A percentile compares a stretch with the other conserved stretches of the same genome.
These are phyloP conservation scores for Acipenser transmontanus DNA, from an alignment of 2,797 vertebrate genomes.

Conservation along the genomic window DNA sequence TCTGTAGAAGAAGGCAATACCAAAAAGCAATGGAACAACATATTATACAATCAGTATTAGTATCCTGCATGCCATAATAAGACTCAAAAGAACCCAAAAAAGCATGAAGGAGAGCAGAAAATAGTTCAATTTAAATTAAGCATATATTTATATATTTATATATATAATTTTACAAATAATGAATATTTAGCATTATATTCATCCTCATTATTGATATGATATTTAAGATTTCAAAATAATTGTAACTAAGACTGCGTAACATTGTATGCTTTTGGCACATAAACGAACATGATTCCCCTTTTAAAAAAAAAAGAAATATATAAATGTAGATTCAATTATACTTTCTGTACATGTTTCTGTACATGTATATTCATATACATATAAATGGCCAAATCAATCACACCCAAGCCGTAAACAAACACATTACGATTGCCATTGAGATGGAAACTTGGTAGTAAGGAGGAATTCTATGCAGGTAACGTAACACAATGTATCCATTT, in stretches of 20 bases:
- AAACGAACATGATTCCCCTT: too few relatives aligned
- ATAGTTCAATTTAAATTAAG: constrained; percentile 72
- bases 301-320: too few relatives aligned
- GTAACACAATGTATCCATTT: too few relatives aligned
- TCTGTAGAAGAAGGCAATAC: constrained; percentile 63
- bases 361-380: too few relatives aligned
- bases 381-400: too few relatives aligned
- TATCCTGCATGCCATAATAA: constrained; percentile 76
- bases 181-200: constrained; percentile 91
- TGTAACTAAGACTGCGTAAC: constrained; percentile 28
- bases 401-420: too few relatives aligned
- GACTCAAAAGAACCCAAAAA: constrained; percentile 60
- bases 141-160: constrained; percentile 72
- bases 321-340: too few relatives aligned
- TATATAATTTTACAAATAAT: constrained; percentile 71
- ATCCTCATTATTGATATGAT: constrained; percentile 77
- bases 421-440: too few relatives aligned
- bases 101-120: constrained; percentile 76
- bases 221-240: constrained; percentile 74
- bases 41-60: constrained; percentile 71
- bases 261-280: too few relatives aligned
- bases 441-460: too few relatives aligned
- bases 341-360: too few relatives aligned
- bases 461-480: too few relatives aligned
- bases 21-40: constrained; percentile 61